These are phyloP conservation scores for Microlaimidae sp. DNA, from an alignment of 2,888 invertebrate species.

Conservation along the genomic window DNA sequence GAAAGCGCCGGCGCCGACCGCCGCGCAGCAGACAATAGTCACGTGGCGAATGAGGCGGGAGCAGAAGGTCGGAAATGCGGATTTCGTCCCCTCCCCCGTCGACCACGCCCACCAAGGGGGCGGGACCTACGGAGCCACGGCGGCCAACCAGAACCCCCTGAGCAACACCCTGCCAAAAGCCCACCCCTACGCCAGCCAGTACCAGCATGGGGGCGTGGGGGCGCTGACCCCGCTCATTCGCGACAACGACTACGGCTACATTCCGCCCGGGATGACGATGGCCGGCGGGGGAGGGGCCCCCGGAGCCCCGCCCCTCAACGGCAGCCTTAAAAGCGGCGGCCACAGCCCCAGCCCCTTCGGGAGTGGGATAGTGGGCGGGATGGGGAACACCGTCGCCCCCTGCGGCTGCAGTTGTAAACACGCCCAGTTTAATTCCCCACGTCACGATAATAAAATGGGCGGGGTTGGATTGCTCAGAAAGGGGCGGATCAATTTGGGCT, in stretches of 20 bases:
- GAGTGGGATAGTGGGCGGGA: no score
- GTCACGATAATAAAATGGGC: no score
- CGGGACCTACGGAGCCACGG: neutral
- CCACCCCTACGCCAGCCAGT: constrained; percentile 13
- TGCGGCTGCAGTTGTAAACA: neutral
- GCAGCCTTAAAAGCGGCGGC: no score
- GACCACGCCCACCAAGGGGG: neutral
- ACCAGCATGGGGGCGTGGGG: constrained; percentile 16
- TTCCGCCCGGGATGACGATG: constrained; percentile 27
- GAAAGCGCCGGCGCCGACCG: no score
- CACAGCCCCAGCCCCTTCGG: no score
- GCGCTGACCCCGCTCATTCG: constrained; percentile 16
- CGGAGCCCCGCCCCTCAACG: constrained; percentile 2
- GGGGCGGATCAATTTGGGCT: neutral
- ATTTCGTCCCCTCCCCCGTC: neutral
- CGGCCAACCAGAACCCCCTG: neutral
- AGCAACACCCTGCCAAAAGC: neutral
- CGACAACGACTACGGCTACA: constrained; percentile 34
- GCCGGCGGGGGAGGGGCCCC: no score
- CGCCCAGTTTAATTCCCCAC: neutral
- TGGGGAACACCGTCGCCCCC: neutral
- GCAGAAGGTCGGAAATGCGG: no score
- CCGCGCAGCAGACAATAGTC: no score
- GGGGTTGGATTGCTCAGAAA: no score
- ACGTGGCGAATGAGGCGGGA: no score